phyloP scores from a whole-genome alignment of 2,888 invertebrate genomes.

The Pyrrhia umbra region DNA sequence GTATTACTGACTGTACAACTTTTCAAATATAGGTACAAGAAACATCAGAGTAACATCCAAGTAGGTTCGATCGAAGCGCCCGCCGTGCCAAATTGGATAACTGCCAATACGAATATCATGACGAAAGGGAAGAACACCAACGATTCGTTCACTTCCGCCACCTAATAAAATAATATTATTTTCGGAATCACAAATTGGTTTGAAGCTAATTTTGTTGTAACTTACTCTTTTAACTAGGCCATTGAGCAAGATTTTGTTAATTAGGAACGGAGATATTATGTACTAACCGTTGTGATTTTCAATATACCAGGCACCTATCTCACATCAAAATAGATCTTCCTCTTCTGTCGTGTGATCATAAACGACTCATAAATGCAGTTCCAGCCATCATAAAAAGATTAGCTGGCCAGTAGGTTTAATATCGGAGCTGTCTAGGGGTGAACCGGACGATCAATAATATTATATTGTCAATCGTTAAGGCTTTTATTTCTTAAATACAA shows the following conservation, averaged over 20 bases:
- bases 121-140: constrained; percentile 62
- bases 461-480: too few species aligned
- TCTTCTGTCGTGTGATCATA: too few species aligned
- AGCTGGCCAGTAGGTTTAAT: too few species aligned
- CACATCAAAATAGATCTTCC: too few species aligned
- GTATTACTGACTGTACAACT: constrained; percentile 8
- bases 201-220: constrained; percentile 36
- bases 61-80: constrained; percentile 51
- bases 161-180: constrained; percentile 53
- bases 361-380: too few species aligned
- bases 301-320: too few species aligned
- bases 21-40: constrained; percentile 35
- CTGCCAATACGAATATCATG: constrained; percentile 72
- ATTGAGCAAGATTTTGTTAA: not conserved
- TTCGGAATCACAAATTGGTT: constrained; percentile 48
- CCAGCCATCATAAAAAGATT: too few species aligned
- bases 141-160: constrained; percentile 62
- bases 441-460: too few species aligned
- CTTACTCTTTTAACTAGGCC: constrained; percentile 14
- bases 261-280: not conserved
- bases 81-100: constrained; percentile 78
- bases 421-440: too few species aligned
- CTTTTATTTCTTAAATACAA: too few species aligned
- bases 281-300: too few species aligned
- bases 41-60: constrained; percentile 44